Evolutionary conservation across 2,797 vertebrate species (phyloP), one percentile per base, ranked within the genome.

Genomic region (Semaprochilodus insignis): DNA sequence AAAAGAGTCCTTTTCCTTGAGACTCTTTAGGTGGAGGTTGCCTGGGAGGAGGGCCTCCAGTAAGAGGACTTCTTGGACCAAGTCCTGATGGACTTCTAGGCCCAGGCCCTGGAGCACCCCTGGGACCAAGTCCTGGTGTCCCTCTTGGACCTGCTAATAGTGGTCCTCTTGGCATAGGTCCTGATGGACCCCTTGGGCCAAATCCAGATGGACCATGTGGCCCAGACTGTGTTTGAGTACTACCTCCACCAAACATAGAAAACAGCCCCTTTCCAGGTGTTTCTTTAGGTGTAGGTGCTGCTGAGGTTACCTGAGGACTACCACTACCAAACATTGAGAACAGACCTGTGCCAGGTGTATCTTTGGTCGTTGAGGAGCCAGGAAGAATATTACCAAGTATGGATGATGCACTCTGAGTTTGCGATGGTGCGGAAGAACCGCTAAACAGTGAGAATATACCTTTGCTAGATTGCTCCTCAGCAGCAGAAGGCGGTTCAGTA

Each of bases 301-400:
- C 16, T 79, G 87, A 79, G 15, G 89, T 81, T 79, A 88, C 82
- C 81, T 90, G 85, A 51, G 87, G 31, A 91, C 74, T 91, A 84
- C 94, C 90, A 74, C 90, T 93, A 86, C 93, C 94, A 90, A 98
- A 96, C 89, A 98, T 95, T 79, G 97, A 98, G 78, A 97, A 96
- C 80, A 98, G 85, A 70, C 92, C 95, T 85, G 92, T 92, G 75
- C 92, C 91, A 62, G 93, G 67, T 23, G 85, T 81, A 74, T 96
- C 96, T 70, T 94, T 95, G 0, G 89, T 85, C 60, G 90, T 83
- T 78, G 94, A 87, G 7, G 93, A 88, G 72, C 90, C 90, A 88
- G 96, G 93, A 81, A 95, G 92, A 88, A 94, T 93, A 4, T 91
- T 92, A 88, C 92, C 91, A 89, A 96, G 87, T 81, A 93, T 87